Percentiles rank a stretch among this genome's conserved stretches.
phyloP scores from a whole-genome alignment of 2,888 invertebrate species.

The Metalampra italica region DNA sequence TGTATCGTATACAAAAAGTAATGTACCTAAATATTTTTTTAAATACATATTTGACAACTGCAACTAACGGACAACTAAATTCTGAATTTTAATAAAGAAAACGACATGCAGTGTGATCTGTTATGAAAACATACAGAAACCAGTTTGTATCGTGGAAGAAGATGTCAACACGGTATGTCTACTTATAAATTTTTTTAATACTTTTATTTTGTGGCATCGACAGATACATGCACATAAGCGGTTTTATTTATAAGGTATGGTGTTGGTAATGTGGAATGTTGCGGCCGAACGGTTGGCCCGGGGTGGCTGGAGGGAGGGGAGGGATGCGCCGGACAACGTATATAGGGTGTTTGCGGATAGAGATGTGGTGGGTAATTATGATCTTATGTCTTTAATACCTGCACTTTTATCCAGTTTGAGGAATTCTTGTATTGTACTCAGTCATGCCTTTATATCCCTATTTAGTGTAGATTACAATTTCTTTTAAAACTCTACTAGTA shows the following conservation, averaged over 20 bases:
- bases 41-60: too few relatives aligned
- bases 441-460: too few relatives aligned
- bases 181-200: conserved; percentile 39
- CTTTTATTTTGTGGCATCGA: conserved; percentile 46
- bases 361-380: background rate
- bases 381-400: background rate
- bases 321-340: conserved; percentile 19
- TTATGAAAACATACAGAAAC: too few relatives aligned
- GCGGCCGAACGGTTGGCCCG: conserved; percentile 36
- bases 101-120: too few relatives aligned
- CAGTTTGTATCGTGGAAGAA: conserved; percentile 14
- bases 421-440: too few relatives aligned
- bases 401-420: background rate
- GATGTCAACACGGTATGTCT: conserved; percentile 61
- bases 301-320: conserved; percentile 42
- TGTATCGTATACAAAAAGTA: too few relatives aligned
- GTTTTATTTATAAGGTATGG: conserved; percentile 69
- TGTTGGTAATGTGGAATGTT: conserved; percentile 68
- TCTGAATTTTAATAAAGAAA: too few relatives aligned
- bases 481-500: too few relatives aligned
- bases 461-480: background rate
- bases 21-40: too few relatives aligned
- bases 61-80: too few relatives aligned
- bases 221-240: conserved; percentile 65
- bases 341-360: conserved; percentile 42